Conservation (phyloP, 2,797 vertebrate species). For the Danio jaintianensis region DNA sequence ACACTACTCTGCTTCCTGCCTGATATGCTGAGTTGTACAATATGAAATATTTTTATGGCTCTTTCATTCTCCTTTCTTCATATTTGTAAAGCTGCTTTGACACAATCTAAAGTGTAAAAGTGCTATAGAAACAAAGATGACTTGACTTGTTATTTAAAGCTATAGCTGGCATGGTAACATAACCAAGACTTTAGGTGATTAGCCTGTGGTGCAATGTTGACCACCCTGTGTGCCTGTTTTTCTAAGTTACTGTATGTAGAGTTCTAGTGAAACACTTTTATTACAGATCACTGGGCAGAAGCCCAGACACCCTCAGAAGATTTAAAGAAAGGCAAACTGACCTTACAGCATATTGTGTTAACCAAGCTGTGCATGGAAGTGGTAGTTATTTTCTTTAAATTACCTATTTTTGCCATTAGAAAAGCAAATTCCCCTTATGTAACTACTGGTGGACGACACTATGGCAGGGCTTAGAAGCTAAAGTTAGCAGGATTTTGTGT, state of each 20-base stretch:
- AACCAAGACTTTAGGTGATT: neutral
- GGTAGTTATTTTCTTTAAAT: neutral
- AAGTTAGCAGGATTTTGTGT: neutral
- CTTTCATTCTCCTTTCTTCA: too few species aligned
- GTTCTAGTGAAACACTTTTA: neutral
- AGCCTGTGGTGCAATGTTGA: neutral
- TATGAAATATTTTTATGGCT: too few species aligned
- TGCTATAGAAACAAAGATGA: too few species aligned
- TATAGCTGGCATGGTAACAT: too few species aligned
- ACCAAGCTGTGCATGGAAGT: neutral
- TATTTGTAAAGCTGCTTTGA: too few species aligned
- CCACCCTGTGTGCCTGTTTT: neutral
- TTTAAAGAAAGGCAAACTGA: neutral
- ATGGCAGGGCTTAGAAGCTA: neutral
- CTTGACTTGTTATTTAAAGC: too few species aligned
- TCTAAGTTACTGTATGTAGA: neutral
- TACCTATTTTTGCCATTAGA: neutral
- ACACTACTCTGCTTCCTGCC: too few species aligned
- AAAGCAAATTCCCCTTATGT: neutral
- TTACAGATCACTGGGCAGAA: neutral
- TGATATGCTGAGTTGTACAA: too few species aligned
- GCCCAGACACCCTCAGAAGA: neutral
- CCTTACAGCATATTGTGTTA: constrained; percentile 6
- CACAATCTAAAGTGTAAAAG: too few species aligned
- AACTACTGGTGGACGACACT: neutral